Evolutionary conservation across 2,888 invertebrate genomes (phyloP).

Genomic region (Heterodera filipjevi): DNA sequence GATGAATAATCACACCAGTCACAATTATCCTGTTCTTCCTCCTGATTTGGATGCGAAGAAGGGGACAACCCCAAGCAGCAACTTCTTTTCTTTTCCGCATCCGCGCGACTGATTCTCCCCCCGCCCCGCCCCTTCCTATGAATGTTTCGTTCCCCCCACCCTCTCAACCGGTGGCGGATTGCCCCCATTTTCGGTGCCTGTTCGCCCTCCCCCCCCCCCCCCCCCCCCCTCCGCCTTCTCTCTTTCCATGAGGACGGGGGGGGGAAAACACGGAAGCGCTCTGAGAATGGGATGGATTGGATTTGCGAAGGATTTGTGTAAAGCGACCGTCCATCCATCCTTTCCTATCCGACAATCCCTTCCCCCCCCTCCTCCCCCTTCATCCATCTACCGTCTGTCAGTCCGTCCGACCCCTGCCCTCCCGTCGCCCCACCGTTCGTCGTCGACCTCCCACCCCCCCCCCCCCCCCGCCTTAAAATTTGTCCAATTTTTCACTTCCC

Average conservation of each 20-base stretch:
- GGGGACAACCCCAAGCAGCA: neutral
- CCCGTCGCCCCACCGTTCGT: neutral
- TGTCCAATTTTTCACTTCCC: neutral
- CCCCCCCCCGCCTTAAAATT: neutral
- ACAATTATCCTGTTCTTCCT: neutral
- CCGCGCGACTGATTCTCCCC: neutral
- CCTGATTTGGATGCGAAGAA: no score
- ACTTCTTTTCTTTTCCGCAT: neutral
- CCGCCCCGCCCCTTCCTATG: neutral
- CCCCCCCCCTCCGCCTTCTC: neutral
- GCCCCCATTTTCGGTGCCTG: conserved; percentile 9
- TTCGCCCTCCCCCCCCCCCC: neutral
- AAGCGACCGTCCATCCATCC: conserved; percentile 2
- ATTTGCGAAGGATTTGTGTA: conserved; percentile 9
- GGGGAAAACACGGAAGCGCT: conserved; percentile 4
- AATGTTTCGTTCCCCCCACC: neutral
- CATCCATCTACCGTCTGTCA: neutral
- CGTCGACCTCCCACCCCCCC: neutral
- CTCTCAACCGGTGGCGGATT: neutral
- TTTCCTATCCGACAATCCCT: neutral
- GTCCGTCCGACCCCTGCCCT: no score
- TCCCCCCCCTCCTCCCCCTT: neutral
- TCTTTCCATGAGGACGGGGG: neutral
- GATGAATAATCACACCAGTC: neutral
- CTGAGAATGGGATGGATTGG: conserved; percentile 1